Conservation (phyloP, 2,797 vertebrate genomes). For the Bryconaethiops microstoma region DNA sequence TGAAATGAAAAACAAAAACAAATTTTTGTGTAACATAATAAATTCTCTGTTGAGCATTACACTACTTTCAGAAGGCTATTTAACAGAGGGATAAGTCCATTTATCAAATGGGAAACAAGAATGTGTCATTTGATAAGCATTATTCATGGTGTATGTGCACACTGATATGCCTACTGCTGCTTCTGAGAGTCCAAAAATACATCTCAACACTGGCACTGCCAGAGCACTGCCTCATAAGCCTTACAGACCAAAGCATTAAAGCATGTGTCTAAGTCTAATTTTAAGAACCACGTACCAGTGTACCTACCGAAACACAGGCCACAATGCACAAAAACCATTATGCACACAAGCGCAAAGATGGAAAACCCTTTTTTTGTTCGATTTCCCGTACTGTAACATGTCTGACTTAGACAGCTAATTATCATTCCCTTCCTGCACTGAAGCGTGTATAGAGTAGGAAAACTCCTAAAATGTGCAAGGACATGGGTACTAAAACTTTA, state of each 20-base stretch:
- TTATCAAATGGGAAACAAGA: conserved; percentile 24
- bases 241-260: not conserved
- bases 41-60: not conserved
- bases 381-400: too few relatives aligned
- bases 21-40: not conserved
- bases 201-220: not conserved
- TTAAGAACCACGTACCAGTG: not conserved
- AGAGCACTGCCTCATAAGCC: not conserved
- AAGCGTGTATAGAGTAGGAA: too few relatives aligned
- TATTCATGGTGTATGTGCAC: conserved; percentile 53
- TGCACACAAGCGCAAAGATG: not conserved
- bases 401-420: too few relatives aligned
- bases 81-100: not conserved
- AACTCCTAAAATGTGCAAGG: not conserved
- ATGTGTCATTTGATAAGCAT: conserved; percentile 47
- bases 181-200: conserved; percentile 6
- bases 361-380: too few relatives aligned
- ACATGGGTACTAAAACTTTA: too few relatives aligned
- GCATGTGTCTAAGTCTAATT: not conserved
- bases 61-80: not conserved
- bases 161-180: conserved; percentile 34
- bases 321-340: not conserved
- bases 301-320: not conserved
- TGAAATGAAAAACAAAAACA: not conserved
- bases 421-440: too few relatives aligned